A percentile compares a stretch with the other conserved stretches of the same genome.
Conservation (phyloP, 2,113 vertebrate genomes). For the Camelus bactrianus region DNA sequence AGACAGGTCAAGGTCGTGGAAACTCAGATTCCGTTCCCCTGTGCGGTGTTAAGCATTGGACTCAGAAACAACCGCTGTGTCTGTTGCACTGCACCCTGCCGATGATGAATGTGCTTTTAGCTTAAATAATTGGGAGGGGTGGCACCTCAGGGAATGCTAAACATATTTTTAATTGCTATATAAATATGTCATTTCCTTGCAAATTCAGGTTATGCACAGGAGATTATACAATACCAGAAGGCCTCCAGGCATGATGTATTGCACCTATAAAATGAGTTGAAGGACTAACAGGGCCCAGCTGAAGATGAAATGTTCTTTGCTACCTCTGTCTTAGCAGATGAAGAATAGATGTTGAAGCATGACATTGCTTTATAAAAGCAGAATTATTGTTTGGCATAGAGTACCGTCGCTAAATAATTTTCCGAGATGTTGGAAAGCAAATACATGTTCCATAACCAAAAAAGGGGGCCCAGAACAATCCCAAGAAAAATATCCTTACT, state of each 20-base stretch:
- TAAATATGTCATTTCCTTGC: conserved; percentile 82
- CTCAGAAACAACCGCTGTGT: conserved; percentile 63
- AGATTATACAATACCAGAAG: conserved; percentile 73
- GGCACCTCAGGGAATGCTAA: conserved; percentile 78
- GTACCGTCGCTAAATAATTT: conserved; percentile 69
- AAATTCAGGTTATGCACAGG: conserved; percentile 78
- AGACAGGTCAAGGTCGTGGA: conserved; percentile 79
- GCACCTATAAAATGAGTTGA: conserved; percentile 69
- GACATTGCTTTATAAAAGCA: conserved; percentile 65
- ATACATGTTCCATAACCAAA: conserved; percentile 53
- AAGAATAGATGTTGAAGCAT: conserved; percentile 70
- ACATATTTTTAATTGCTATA: conserved; percentile 86
- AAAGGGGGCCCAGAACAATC: not conserved
- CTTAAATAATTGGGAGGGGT: conserved; percentile 81
- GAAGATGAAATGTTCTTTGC: conserved; percentile 71
- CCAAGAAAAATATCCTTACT: not conserved
- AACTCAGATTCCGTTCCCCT: conserved; percentile 58
- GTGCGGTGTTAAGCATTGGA: conserved; percentile 20
- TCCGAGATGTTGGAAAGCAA: conserved; percentile 64
- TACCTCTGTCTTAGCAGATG: conserved; percentile 60
- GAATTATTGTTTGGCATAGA: conserved; percentile 60
- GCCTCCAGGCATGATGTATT: conserved; percentile 61
- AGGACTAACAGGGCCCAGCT: conserved; percentile 49
- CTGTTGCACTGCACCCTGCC: conserved; percentile 24
- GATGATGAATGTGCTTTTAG: conserved; percentile 77